These are phyloP conservation scores for Gobionotothen gibberifrons DNA, from an alignment of 2,797 vertebrate genomes.

Conservation along the genomic window DNA sequence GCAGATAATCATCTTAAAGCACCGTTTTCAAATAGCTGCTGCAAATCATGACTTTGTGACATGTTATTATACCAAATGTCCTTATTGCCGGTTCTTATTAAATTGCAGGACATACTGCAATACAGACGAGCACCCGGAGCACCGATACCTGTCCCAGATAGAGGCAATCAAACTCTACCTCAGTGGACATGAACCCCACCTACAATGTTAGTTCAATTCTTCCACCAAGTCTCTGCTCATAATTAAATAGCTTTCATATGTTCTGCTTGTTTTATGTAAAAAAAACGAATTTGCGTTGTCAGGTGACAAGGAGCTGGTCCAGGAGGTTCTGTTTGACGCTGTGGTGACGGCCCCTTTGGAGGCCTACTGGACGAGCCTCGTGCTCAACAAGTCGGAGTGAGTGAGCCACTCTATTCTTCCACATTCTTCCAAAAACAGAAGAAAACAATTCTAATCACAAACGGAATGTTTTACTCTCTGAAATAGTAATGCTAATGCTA, in stretches of 20 bases:
- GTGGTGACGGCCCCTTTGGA: conserved; percentile 96
- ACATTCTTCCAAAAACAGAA: neutral
- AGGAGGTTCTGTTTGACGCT: conserved; percentile 95
- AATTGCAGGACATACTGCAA: conserved; percentile 94
- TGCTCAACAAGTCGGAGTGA: conserved; percentile 97
- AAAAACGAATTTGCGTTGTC: neutral
- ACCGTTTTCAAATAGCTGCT: neutral
- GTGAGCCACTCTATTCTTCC: conserved; percentile 39
- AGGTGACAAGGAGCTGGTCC: conserved; percentile 96
- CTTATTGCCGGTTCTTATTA: conserved; percentile 10
- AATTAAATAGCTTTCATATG: neutral
- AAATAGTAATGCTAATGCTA: neutral
- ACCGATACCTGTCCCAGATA: conserved; percentile 92
- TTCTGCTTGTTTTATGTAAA: neutral
- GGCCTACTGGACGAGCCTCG: conserved; percentile 97
- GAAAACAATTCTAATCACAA: too few relatives aligned
- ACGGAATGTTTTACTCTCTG: neutral
- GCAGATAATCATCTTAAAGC: neutral
- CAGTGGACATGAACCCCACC: conserved; percentile 90
- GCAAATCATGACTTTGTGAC: neutral
- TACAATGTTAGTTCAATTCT: conserved; percentile 88
- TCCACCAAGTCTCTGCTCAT: neutral
- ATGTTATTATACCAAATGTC: neutral
- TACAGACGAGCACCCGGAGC: conserved; percentile 92
- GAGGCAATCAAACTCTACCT: conserved; percentile 97